Conservation (phyloP, 1,140 invertebrate species). For the Leptinotarsa undecemlineata region DNA sequence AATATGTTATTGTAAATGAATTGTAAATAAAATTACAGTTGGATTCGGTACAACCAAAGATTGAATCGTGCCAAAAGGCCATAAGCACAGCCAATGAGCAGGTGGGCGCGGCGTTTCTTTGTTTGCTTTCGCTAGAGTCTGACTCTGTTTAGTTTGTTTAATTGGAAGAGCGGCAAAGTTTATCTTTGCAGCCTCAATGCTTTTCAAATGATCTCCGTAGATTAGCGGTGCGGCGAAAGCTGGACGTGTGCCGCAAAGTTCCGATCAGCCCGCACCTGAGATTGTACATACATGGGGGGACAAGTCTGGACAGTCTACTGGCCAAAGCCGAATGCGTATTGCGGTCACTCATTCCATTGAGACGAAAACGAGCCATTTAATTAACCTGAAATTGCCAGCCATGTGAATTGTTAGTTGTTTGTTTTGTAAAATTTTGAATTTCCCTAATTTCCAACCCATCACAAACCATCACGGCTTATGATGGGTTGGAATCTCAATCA, state of each 20-base stretch:
- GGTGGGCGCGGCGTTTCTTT: constrained; percentile 41
- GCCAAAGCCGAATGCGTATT: too few relatives aligned
- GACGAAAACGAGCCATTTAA: too few relatives aligned
- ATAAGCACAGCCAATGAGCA: constrained; percentile 25
- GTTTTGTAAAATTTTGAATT: background rate
- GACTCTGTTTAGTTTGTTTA: constrained; percentile 47
- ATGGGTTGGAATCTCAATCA: too few relatives aligned
- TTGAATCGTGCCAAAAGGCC: constrained; percentile 47
- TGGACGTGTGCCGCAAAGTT: constrained; percentile 35
- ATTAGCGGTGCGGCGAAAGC: constrained; percentile 50
- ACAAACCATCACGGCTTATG: too few relatives aligned
- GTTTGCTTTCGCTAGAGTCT: constrained; percentile 52
- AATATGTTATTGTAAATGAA: constrained; percentile 31
- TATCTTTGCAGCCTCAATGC: constrained; percentile 45
- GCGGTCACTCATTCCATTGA: too few relatives aligned
- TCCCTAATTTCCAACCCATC: too few relatives aligned
- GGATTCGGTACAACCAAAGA: constrained; percentile 48
- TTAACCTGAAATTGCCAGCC: too few relatives aligned
- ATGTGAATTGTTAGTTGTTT: too few relatives aligned
- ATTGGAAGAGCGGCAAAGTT: constrained; percentile 31
- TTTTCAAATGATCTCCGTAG: constrained; percentile 56
- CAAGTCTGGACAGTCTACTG: constrained; percentile 10
- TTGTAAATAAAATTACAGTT: constrained; percentile 44
- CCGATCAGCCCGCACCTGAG: constrained; percentile 50
- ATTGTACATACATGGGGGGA: constrained; percentile 31